Evolutionary conservation across 2,888 invertebrate species (phyloP), one percentile per base, ranked within the genome.

Genomic region (Chloroclysta siterata): DNA sequence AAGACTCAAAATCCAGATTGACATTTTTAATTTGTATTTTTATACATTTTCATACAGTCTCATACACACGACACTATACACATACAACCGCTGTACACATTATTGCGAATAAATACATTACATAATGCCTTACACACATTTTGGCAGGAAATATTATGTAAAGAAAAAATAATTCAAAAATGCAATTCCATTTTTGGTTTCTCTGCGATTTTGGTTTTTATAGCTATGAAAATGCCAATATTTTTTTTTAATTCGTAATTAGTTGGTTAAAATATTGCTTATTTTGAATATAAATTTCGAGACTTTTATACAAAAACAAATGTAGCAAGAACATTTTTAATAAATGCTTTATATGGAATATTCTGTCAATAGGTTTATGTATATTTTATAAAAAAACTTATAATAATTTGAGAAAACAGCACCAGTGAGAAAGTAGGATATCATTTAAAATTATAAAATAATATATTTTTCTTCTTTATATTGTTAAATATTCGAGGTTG

Each of bases 81-180:
- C 83, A 86, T 80, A 68, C 70, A 69, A 69, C 76, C 78, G 66
- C 83, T 91, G 87, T 91, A 90, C 90, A 91, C 60, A 66, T 89
- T 89, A 88, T 88, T 89, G 88, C 87, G 85, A 88, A 88, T 89
- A 89, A 89, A 89, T 89, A 90, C 85, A 89, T 89, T 64, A 57
- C 22, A 66, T 64, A 66, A 70, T 58, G 65, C 60, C 65, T 28
- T 58, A 58, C 58, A 65, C 53, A 60, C 33, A 41, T 46, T 53
- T 55, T 52, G 57, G 65, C 54, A 58, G 61, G 54, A 58, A 56
- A 68, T 69, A 59, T 65, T 68, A 57, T 65, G 56, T 61, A 55
- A 39, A 61, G 60, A 59, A 64, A 64, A 66, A 68, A 59, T 46
- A 65, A 50, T 53, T 58, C 13, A 44, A 56, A 71, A 72, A 65